Evolutionary conservation across 2,113 vertebrate species (phyloP), one percentile per base, ranked within the genome.

Genomic region (Clarias macrocephalus): DNA sequence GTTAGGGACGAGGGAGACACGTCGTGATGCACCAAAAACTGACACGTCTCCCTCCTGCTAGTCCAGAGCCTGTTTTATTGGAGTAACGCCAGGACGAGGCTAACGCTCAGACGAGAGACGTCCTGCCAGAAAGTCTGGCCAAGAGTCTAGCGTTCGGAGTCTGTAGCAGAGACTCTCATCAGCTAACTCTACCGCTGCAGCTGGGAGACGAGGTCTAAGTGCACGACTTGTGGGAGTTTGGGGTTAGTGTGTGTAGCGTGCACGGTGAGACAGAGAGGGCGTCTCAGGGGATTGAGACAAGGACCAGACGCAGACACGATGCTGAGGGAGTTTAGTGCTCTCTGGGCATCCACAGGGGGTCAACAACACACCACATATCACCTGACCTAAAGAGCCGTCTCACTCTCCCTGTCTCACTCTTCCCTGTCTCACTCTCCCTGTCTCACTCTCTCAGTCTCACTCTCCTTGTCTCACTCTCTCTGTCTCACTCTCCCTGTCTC

Each of bases 261-360:
- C 28, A 59, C 42, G 30, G 80, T 10, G 62, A 83, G 68, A 37
- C 21, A 23, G 19, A 37, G 18, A 25, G 82, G 23, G 65, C n/a
- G 65, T 57, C 19, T 84, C 52, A 56, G 19, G 82, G 52, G 18
- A 25, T 84, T 28, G 48, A 18, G 48, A 59, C 52, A 28, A 68
- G 65, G 18, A 28, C 18, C 82, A 52, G 82, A 28, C 21, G 8
- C 54, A 57, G 70, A 85, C 76, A 75, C 48, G 70, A 11, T 75
- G 70, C 83, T 85, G 54, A 63, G 72, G 57, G 72, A 76, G 72
- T 89, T 86, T 60, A 86, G 25, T 28, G 85, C 63, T 57, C 62
- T 70, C 80, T 80, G 88, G 86, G 89, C 68, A 90, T 70, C 72
- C 70, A 63, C 63, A 48, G 15, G 60, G n/a, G 59, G n/a, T 75